These are phyloP conservation scores for Stomatorhinus walkeri DNA, from an alignment of 2,797 vertebrate genomes.

Conservation along the genomic window DNA sequence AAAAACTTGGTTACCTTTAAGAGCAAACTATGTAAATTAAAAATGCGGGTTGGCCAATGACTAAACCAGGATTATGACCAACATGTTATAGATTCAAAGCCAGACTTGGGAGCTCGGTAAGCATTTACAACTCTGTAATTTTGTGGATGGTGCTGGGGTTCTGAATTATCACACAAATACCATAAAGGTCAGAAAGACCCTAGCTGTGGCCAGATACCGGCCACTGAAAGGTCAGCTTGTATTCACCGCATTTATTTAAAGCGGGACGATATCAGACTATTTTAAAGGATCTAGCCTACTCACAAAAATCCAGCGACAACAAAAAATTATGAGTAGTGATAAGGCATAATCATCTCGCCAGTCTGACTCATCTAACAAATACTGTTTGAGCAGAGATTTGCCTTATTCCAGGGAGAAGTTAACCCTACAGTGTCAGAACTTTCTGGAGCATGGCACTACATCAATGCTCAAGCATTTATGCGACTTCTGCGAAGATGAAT, in stretches of 20 bases:
- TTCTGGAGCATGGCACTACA: background rate
- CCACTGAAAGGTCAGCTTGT: background rate
- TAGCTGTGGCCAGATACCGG: background rate
- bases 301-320: background rate
- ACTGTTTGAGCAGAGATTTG: background rate
- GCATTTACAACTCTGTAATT: background rate
- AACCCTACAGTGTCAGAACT: background rate
- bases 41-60: background rate
- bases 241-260: background rate
- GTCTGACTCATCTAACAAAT: background rate
- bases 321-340: background rate
- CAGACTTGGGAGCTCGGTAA: background rate
- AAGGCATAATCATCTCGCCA: background rate
- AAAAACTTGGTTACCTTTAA: background rate
- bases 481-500: background rate
- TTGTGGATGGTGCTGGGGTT: background rate
- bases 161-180: background rate
- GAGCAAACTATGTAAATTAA: background rate
- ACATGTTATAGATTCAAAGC: background rate
- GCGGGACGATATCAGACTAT: background rate
- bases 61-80: background rate
- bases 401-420: background rate
- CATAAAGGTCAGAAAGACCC: background rate
- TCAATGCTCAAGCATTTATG: background rate
- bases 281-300: background rate